phyloP scores from a whole-genome alignment of 2,113 vertebrate genomes.

The Capreolus pygargus region DNA sequence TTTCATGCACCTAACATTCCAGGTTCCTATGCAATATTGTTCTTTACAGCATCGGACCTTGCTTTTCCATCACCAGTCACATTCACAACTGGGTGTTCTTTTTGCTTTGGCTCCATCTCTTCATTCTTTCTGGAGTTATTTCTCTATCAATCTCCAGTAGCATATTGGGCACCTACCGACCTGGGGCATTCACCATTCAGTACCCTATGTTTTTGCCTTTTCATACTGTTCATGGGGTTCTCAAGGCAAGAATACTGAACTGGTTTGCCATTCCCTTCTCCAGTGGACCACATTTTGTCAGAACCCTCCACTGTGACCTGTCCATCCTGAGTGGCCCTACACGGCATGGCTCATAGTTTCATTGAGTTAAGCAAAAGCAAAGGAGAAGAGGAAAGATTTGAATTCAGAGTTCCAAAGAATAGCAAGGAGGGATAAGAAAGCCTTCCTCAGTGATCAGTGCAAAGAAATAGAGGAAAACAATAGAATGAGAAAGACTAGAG shows the following conservation, averaged over 20 bases:
- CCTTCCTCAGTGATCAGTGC: neutral
- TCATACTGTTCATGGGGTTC: neutral
- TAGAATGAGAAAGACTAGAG: neutral
- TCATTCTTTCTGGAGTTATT: neutral
- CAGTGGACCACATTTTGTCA: neutral
- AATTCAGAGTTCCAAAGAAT: neutral
- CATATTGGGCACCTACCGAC: neutral
- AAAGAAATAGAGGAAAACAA: neutral
- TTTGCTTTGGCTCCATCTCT: neutral
- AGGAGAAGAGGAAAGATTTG: neutral
- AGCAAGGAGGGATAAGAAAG: neutral
- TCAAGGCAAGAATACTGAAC: neutral
- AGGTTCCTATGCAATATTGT: neutral
- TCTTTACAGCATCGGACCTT: neutral
- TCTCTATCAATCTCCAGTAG: neutral
- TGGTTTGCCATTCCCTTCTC: neutral
- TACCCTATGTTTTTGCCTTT: neutral
- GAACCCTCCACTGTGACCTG: neutral
- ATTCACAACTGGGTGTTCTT: neutral
- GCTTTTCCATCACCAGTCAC: neutral
- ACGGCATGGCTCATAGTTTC: neutral
- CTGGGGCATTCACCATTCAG: neutral
- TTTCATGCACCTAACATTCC: neutral
- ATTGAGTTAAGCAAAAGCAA: neutral
- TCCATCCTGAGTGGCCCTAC: neutral